phyloP scores from a whole-genome alignment of 2,113 vertebrate species.

The Macaca mulatta region DNA sequence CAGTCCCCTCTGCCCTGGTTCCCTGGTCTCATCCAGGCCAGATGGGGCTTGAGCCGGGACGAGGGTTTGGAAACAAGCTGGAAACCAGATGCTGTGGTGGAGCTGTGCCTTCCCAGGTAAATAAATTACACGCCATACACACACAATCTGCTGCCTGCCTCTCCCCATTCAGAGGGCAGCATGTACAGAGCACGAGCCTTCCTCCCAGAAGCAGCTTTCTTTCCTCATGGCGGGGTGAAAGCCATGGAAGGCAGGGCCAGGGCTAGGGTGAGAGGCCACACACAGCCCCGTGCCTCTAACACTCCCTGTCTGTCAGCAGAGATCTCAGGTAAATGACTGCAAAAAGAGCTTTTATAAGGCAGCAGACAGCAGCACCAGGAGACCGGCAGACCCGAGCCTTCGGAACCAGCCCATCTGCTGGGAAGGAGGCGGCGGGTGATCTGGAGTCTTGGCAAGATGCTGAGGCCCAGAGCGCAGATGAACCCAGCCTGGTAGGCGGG shows the following conservation, averaged over 20 bases:
- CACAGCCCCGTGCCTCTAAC: accelerated
- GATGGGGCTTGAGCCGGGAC: neutral
- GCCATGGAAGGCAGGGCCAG: neutral
- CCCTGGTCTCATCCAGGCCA: neutral
- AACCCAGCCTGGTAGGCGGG: neutral
- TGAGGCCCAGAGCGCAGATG: neutral
- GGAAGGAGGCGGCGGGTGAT: accelerated
- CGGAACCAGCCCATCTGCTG: neutral
- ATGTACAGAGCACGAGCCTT: neutral
- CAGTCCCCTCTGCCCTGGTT: neutral
- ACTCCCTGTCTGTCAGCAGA: neutral
- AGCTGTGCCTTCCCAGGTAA: constrained; percentile 59
- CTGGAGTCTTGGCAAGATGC: neutral
- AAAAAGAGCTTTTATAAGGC: neutral
- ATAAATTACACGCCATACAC: constrained; percentile 49
- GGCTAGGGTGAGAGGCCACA: neutral
- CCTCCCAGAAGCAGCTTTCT: neutral
- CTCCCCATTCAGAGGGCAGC: neutral
- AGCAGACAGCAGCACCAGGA: accelerated
- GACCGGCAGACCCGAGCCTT: neutral
- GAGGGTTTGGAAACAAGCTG: neutral
- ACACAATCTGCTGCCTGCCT: constrained; percentile 46
- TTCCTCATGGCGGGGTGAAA: neutral
- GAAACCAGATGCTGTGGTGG: neutral
- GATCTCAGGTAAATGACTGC: neutral